Evolutionary conservation across 2,797 vertebrate species (phyloP).

Genomic region (Lepilemur ruficaudatus): DNA sequence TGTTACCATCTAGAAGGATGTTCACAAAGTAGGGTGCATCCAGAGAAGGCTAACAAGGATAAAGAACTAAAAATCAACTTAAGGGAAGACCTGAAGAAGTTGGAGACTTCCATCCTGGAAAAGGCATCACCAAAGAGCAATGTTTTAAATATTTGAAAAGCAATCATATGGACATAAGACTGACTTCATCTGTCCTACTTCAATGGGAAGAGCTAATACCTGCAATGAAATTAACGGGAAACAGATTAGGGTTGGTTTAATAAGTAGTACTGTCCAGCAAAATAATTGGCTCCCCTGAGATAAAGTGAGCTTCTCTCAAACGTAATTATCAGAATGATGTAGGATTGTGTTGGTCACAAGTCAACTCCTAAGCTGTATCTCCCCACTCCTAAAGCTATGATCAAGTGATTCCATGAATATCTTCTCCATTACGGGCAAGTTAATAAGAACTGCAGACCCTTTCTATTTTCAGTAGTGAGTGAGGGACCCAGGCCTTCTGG

Average conservation of each 20-base stretch:
- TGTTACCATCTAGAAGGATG: slow-evolving; percentile 7
- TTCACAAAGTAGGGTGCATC: neutral
- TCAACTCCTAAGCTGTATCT: neutral
- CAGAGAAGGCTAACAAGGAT: neutral
- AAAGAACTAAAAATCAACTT: neutral
- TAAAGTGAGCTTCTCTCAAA: slow-evolving; percentile 6
- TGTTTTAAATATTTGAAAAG: neutral
- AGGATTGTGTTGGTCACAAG: neutral
- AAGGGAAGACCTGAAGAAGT: neutral
- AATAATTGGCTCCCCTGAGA: slow-evolving; percentile 43
- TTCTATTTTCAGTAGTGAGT: neutral
- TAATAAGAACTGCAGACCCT: neutral
- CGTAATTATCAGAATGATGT: neutral
- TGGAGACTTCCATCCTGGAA: neutral
- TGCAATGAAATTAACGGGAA: neutral
- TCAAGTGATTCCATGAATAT: neutral
- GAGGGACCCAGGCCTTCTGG: neutral
- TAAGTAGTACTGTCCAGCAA: slow-evolving; percentile 1
- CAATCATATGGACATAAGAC: neutral
- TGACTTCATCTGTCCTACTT: neutral
- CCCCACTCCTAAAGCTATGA: neutral
- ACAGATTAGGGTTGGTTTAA: neutral
- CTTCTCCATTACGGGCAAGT: neutral
- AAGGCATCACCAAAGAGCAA: neutral
- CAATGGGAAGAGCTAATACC: neutral